phyloP scores from a whole-genome alignment of 2,797 vertebrate species.

The Pantherophis alleghaniensis region DNA sequence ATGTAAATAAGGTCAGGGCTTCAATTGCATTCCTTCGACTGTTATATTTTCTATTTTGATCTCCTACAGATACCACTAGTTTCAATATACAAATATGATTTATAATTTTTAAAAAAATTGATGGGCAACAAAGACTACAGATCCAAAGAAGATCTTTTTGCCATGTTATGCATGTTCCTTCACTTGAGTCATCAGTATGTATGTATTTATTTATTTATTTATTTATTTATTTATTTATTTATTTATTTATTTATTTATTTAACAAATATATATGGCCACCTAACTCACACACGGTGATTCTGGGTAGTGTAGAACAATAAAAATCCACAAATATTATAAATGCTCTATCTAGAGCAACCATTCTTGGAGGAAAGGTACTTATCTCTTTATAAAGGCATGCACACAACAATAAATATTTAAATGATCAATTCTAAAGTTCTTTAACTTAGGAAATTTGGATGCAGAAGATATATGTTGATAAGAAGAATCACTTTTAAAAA shows the following conservation, averaged over 20 bases:
- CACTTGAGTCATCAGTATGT: background rate
- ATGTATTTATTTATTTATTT: conserved; percentile 11
- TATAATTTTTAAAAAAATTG: background rate
- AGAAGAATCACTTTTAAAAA: conserved; percentile 35
- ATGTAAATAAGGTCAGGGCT: background rate
- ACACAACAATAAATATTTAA: conserved; percentile 19
- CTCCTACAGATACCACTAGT: background rate
- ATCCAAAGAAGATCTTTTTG: background rate
- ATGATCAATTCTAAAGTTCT: conserved; percentile 26
- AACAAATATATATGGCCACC: background rate
- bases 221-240: background rate
- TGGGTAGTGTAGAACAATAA: background rate
- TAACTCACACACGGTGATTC: background rate
- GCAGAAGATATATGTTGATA: conserved; percentile 43
- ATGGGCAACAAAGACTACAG: background rate
- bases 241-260: background rate
- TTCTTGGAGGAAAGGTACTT: background rate
- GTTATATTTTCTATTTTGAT: background rate
- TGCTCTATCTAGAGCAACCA: background rate
- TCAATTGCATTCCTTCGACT: background rate
- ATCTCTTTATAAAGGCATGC: conserved; percentile 41
- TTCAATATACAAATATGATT: background rate
- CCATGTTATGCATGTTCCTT: background rate
- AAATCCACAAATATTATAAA: background rate
- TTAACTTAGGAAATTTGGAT: conserved; percentile 40